phyloP scores from a whole-genome alignment of 23 tunicate genomes.

The Oikopleura vanhoeffeni region DNA sequence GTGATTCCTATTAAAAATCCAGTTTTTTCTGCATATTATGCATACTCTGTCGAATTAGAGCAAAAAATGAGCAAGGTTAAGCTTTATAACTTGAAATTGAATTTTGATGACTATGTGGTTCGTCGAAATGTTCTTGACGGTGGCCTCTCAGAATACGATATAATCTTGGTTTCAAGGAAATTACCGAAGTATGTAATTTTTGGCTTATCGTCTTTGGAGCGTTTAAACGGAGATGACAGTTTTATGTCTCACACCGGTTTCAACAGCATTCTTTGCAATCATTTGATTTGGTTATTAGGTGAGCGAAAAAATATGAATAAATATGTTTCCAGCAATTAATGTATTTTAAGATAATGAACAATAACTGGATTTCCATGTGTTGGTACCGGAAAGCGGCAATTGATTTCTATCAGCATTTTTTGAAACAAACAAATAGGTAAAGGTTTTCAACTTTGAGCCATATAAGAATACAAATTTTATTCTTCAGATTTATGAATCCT shows the following conservation, averaged over 20 bases:
- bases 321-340: not conserved
- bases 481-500: not conserved
- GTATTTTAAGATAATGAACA: not conserved
- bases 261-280: not conserved
- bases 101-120: not conserved
- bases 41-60: not conserved
- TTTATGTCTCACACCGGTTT: not conserved
- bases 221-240: not conserved
- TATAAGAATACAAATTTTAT: not conserved
- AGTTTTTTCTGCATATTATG: not conserved
- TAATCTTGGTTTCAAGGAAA: not conserved
- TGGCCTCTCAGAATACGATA: not conserved
- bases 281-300: not conserved
- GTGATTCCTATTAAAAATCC: not conserved
- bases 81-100: not conserved
- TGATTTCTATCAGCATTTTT: not conserved
- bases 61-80: not conserved
- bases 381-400: not conserved
- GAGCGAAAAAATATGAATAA: not conserved
- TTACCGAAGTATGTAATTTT: not conserved
- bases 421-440: not conserved
- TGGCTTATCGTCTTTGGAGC: not conserved
- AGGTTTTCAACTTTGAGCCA: not conserved
- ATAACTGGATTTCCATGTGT: not conserved
- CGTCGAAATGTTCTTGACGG: not conserved